Conservation (phyloP, 1,140 invertebrate species). For the Temnothorax curvispinosus region DNA sequence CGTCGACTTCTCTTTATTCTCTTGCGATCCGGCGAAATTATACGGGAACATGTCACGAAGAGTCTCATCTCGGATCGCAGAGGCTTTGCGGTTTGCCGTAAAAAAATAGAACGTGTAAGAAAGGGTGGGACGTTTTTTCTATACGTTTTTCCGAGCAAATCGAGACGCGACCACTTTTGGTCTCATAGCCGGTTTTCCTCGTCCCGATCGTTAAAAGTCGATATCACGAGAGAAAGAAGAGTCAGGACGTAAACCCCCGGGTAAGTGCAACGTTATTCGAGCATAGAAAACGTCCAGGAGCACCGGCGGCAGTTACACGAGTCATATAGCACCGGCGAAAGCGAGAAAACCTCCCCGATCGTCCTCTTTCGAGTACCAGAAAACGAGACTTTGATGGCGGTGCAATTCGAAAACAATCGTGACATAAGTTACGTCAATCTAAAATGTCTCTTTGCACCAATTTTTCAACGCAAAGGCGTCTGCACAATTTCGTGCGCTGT, state of each 20-base stretch:
- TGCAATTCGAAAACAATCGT: conserved; percentile 61
- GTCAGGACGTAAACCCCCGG: conserved; percentile 55
- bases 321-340: conserved; percentile 59
- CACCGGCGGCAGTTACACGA: conserved; percentile 52
- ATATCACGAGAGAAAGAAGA: conserved; percentile 58
- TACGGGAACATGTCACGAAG: conserved; percentile 16
- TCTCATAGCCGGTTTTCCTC: conserved; percentile 32
- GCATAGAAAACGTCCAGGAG: conserved; percentile 54
- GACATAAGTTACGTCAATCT: conserved; percentile 46
- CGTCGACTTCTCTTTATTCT: conserved; percentile 17
- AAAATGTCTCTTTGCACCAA: conserved; percentile 34
- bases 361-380: conserved; percentile 26
- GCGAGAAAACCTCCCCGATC: conserved; percentile 48
- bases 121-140: background rate
- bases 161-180: conserved; percentile 44
- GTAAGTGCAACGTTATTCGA: conserved; percentile 66
- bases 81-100: background rate
- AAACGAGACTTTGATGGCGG: conserved; percentile 63
- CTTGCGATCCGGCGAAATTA: conserved; percentile 2
- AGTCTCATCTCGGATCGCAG: background rate
- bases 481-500: background rate
- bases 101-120: background rate
- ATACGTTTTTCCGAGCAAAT: conserved; percentile 15
- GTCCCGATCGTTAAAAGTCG: conserved; percentile 69
- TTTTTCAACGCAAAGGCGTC: background rate